Evolutionary conservation across 2,797 vertebrate genomes (phyloP), one percentile per base, ranked within the genome.

Genomic region (Macropodus opercularis): DNA sequence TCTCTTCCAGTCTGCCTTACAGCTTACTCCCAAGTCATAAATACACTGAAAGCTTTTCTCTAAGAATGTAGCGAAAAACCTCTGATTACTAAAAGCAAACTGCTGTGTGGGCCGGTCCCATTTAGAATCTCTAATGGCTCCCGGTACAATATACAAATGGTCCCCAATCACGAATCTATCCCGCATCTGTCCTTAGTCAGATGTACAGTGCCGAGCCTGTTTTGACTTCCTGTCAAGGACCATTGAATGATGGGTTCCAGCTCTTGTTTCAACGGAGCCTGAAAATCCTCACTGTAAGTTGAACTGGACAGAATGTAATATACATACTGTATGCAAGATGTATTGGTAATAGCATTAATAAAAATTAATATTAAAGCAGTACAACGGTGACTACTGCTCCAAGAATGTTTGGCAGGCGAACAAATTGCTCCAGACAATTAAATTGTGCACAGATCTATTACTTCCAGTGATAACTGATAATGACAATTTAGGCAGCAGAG

Each of bases 11-110:
- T 75, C 79, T 77, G 70, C 61, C 56, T 90, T 84, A 69, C 81
- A 89, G 82, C 83, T 88, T 85, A 82, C 80, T 86, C 79, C 67
- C 47, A 84, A 83, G 83, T 89, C 84, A 84, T 89, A 87, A 89
- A 89, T 57, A 72, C 24, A 5, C 60, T 34, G 29, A 69, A 72
- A 62, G 66, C 72, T 67, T 85, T 78, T 75, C 66, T 69, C 56
- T 48, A 77, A 84, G 85, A 90, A 90, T 89, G 86, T 82, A 85
- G 87, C 85, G 75, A 80, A 57, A 70, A 64, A 72, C 69, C 69
- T 81, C 58, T 22, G 59, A 90, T 84, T 83, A 74, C 84, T 82
- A 83, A 85, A 44, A 72, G 61, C 34, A 36, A 64, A 54, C 50
- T 46, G 59, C 56, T 68, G 63, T 34, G 32, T 55, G 47, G 49